Evolutionary conservation across 1,140 invertebrate genomes (phyloP), one percentile per base, ranked within the genome.

Genomic region (Campodea augens): DNA sequence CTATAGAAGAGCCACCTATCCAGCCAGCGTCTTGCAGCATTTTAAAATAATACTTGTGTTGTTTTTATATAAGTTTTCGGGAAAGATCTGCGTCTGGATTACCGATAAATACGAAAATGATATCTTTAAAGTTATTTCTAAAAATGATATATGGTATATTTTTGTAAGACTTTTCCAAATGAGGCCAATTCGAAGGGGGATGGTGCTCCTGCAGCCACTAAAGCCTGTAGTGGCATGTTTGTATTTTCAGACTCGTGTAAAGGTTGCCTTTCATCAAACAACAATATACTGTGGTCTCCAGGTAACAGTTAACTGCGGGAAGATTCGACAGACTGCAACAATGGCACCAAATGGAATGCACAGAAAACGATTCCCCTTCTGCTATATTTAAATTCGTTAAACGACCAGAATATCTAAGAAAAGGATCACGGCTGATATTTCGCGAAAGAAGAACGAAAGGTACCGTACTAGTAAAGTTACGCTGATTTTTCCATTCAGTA

Each of bases 301-400:
- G 69, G 81, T 85, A 21, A 93, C 89, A 0, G 77, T 97, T 2
- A 87, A 96, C 57, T 83, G 96, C 46, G 90, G 88, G 1, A 96
- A 90, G 57, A 83, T 98, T 13, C 65, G 89, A 7, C 93, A 97
- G 65, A 96, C 90, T 38, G 75, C 70, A 15, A 79, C 81, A 52
- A 68, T 75, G 63, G 68, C 69, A 21, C 56, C 64, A 4, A 56
- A 57, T 29, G 70, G 70, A 24, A 66, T 85, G 40, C 71, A 75
- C 49, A 88, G n/a, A 85, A 0, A 87, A 90, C 56, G 82, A 92
- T 51, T 75, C 72, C 2, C 87, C 84, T 12, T 78, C 79, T 0
- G 86, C 92, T 1, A 63, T 88, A 49, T 95, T 96, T 62, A 70
- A 79, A 40, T 96, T 97, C 62, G 72, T 85, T 40, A 73, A 78